These are phyloP conservation scores for Bombus turneri DNA, from an alignment of 1,140 invertebrate species.

Conservation along the genomic window DNA sequence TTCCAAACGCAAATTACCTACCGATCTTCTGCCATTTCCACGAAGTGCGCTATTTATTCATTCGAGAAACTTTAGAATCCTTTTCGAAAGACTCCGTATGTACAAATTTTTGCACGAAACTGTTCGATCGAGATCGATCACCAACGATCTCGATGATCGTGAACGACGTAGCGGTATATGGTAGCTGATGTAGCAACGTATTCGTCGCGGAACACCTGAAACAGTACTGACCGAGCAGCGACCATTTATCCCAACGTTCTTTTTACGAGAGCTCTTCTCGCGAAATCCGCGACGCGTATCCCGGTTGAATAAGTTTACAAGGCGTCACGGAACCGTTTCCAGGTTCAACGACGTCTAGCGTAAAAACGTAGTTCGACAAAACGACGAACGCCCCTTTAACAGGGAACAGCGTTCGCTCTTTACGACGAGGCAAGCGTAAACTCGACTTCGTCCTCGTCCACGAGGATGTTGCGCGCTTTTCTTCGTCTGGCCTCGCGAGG, in stretches of 20 bases:
- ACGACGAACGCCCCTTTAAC: constrained; percentile 27
- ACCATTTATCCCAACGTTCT: constrained; percentile 3
- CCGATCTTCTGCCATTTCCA: no score
- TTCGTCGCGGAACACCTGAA: not conserved
- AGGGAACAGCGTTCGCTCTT: constrained; percentile 1
- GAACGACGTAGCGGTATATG: not conserved
- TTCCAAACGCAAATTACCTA: not conserved
- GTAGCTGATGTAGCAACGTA: no score
- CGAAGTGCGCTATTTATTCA: no score
- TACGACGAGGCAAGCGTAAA: constrained; percentile 33
- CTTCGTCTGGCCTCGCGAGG: not conserved
- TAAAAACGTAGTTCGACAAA: constrained; percentile 33
- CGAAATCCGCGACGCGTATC: constrained; percentile 40
- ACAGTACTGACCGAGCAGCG: not conserved
- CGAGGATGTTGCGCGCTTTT: not conserved
- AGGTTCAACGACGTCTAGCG: constrained; percentile 27
- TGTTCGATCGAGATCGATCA: not conserved
- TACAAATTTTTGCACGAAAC: no score
- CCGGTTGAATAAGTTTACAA: constrained; percentile 46
- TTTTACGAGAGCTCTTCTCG: constrained; percentile 30
- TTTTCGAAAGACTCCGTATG: not conserved
- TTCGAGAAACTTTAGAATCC: not conserved
- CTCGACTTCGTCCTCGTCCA: constrained; percentile 8
- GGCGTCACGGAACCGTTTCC: constrained; percentile 6
- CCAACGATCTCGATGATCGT: not conserved